Evolutionary conservation across 1,140 invertebrate genomes (phyloP).

Genomic region (Drosophila busckii): DNA sequence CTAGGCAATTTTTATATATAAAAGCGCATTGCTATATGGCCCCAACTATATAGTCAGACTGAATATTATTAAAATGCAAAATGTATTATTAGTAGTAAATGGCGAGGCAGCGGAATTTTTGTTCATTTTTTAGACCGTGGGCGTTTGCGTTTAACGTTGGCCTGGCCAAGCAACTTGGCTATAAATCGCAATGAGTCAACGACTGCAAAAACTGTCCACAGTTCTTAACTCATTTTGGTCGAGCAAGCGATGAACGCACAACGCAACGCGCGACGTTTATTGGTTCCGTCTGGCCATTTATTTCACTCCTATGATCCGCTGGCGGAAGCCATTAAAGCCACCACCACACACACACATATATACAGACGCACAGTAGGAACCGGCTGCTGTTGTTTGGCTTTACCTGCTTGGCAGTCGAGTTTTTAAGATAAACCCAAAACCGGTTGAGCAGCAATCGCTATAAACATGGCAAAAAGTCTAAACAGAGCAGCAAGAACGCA

Average conservation of each 20-base stretch:
- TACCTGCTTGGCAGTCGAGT: conserved; percentile 47
- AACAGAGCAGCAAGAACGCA: conserved; percentile 2
- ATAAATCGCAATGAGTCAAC: conserved; percentile 61
- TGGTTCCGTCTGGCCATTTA: conserved; percentile 78
- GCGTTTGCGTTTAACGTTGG: background rate
- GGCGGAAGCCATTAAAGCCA: conserved; percentile 78
- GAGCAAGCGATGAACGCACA: conserved; percentile 58
- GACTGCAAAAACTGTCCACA: conserved; percentile 65
- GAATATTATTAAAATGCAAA: conserved; percentile 73
- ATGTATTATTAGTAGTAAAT: conserved; percentile 63
- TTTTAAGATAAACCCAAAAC: conserved; percentile 54
- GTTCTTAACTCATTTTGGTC: conserved; percentile 70
- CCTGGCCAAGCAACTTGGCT: conserved; percentile 1
- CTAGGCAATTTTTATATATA: conserved; percentile 65
- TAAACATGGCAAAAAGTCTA: conserved; percentile 35
- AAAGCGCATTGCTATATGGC: too few species aligned
- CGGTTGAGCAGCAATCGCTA: conserved; percentile 45
- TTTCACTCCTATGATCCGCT: conserved; percentile 78
- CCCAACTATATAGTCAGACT: too few species aligned
- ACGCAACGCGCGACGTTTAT: conserved; percentile 77
- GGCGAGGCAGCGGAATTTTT: conserved; percentile 43
- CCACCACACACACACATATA: too few species aligned
- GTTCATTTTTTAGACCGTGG: conserved; percentile 17
- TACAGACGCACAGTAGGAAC: conserved; percentile 35
- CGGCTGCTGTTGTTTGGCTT: conserved; percentile 26